Evolutionary conservation across 2,797 vertebrate genomes (phyloP).

Genomic region (Syngnathus acus): DNA sequence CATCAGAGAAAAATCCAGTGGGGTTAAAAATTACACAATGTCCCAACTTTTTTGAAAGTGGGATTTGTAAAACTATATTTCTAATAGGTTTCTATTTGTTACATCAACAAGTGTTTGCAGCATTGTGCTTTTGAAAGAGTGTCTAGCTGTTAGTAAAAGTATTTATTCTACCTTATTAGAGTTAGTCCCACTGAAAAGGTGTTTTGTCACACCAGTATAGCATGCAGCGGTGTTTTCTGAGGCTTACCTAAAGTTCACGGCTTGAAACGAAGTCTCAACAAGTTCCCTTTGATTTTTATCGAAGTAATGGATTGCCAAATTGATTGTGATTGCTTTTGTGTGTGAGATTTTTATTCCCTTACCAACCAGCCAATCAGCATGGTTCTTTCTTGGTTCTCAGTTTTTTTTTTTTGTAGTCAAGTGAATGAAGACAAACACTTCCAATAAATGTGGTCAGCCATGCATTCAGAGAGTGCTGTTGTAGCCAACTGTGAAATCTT

Average conservation of each 20-base stretch:
- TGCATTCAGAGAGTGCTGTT: neutral
- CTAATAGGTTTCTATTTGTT: too few species aligned
- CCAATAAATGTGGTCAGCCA: neutral
- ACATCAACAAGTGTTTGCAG: neutral
- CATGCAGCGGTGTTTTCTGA: neutral
- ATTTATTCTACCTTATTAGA: neutral
- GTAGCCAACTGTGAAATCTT: slow-evolving; percentile 8
- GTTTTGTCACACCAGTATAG: neutral
- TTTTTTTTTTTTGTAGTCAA: neutral
- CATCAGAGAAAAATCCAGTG: too few species aligned
- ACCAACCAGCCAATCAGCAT: neutral
- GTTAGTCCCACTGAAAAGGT: neutral
- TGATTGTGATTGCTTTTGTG: neutral
- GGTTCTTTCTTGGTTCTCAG: neutral
- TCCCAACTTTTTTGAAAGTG: too few species aligned
- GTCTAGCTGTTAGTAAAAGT: neutral
- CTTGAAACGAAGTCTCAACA: neutral
- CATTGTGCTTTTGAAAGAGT: neutral
- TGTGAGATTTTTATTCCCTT: neutral
- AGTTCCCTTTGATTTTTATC: neutral
- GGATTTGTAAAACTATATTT: too few species aligned
- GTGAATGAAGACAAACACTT: neutral
- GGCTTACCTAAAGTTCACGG: neutral
- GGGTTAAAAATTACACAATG: too few species aligned
- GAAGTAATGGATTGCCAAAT: neutral